Percentiles rank a stretch among this genome's conserved stretches.
These are phyloP conservation scores for Andrena bucephala DNA, from an alignment of 2,888 invertebrate species.

Conservation along the genomic window DNA sequence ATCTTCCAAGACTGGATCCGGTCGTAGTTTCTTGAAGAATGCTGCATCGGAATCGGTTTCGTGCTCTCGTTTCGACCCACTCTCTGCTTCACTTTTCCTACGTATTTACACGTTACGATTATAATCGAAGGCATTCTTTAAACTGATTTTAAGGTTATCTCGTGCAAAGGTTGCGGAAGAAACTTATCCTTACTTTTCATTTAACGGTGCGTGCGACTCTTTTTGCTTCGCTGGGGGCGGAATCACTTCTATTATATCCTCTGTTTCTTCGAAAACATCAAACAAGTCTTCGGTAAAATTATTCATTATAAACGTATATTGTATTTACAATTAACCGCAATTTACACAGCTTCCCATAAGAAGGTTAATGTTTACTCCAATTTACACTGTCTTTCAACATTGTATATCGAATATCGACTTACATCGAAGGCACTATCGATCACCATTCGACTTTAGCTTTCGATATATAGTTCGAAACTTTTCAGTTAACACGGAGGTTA, in stretches of 20 bases:
- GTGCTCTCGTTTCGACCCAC: slow-evolving; percentile 69
- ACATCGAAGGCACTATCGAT: slow-evolving; percentile 14
- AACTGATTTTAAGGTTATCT: slow-evolving; percentile 29
- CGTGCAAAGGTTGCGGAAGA: slow-evolving; percentile 25
- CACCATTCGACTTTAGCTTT: slow-evolving; percentile 9
- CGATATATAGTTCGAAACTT: not conserved
- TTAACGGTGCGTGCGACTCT: slow-evolving; percentile 38
- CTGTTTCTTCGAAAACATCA: slow-evolving; percentile 83
- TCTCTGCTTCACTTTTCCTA: slow-evolving; percentile 54
- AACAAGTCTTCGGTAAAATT: slow-evolving; percentile 83
- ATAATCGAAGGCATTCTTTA: not conserved
- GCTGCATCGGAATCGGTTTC: slow-evolving; percentile 57
- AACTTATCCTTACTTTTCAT: slow-evolving; percentile 51
- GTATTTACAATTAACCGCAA: not conserved
- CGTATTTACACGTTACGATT: slow-evolving; percentile 11
- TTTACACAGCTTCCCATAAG: not conserved
- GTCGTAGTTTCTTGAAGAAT: slow-evolving; percentile 74
- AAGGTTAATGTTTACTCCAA: not conserved
- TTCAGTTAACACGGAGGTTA: not conserved
- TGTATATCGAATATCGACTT: not conserved
- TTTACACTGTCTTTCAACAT: not conserved
- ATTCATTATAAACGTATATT: slow-evolving; percentile 75
- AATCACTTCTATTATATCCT: slow-evolving; percentile 74
- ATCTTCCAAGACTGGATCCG: slow-evolving; percentile 79
- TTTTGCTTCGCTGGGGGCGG: slow-evolving; percentile 48